Base-by-base conservation (phyloP, 2,888 invertebrate species). In the Lithophane ornitopus region DNA sequence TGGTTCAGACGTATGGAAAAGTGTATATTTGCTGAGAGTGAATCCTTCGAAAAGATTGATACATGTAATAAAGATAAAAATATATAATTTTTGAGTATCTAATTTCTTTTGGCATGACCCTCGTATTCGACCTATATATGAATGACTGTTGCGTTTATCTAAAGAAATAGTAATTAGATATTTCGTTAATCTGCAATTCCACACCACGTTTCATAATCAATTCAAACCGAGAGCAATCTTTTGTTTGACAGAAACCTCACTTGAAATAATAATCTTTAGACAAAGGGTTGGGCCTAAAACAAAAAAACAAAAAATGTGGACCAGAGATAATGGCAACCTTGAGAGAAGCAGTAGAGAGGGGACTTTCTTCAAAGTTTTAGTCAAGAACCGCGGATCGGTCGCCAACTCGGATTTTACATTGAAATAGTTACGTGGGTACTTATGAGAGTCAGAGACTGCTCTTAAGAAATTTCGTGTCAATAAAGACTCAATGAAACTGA, bases 371-470 rank as follows among this genome's bases (percentile, higher is more conserved):
- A 76, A 87, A 87, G 73, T 87, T 85, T 86, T 75, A 77, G 78
- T 82, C 76, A 74, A 85, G 87, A 80, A 76, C 69, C 52, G 73
- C 73, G 78, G 80, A 86, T 87, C 87, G 84, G 79, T 86, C 82
- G 73, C 62, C 39, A 56, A 85, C 85, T 87, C 76, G 54, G 75
- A 85, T 87, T 86, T 88, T 85, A 90, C 88, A 87, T 89, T 88
- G 85, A 76, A 89, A 89, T 90, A 90, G 86, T 90, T 90, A 78
- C 68, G 69, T 77, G 76, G 70, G 76, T 82, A 84, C 74, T 79
- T 81, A 68, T 14, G 39, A 59, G 75, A 85, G 70, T 81, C 73
- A 67, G 73, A 62, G 65, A 66, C 41, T 63, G 71, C 62, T 76
- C 74, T 77, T 65, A 85, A 81, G 70, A 69, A 85, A 81, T 84